Evolutionary conservation across 2,797 vertebrate species (phyloP).

Genomic region (Cirrhinus molitorella): DNA sequence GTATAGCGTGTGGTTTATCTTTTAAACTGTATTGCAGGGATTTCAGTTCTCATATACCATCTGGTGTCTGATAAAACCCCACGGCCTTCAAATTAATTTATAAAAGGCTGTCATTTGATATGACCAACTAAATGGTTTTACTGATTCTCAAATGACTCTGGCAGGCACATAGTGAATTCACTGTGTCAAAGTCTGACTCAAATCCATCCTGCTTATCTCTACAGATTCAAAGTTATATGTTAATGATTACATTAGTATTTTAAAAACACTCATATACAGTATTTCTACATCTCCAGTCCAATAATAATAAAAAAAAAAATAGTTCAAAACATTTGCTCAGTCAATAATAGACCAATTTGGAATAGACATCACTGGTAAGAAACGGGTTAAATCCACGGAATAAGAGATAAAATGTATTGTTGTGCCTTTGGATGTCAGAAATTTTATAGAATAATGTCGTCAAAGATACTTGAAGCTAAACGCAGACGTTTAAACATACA

Average conservation of each 20-base stretch:
- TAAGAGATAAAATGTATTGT: too few species aligned
- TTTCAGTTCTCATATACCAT: slow-evolving; percentile 12
- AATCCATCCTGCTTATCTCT: slow-evolving; percentile 32
- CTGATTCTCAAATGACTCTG: slow-evolving; percentile 20
- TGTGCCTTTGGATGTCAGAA: too few species aligned
- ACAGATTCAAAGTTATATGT: slow-evolving; percentile 8
- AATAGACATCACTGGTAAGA: too few species aligned
- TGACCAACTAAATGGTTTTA: slow-evolving; percentile 23
- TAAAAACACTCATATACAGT: background rate
- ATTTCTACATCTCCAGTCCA: slow-evolving; percentile 17
- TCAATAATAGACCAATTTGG: background rate
- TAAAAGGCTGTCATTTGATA: slow-evolving; percentile 33
- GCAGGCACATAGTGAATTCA: background rate
- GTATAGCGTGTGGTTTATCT: slow-evolving; percentile 26
- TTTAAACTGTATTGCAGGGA: background rate
- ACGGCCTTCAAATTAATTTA: slow-evolving; percentile 4
- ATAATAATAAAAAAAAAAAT: background rate
- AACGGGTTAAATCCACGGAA: too few species aligned
- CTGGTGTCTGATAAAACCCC: slow-evolving; percentile 17
- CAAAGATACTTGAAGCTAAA: too few species aligned
- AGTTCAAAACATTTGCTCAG: slow-evolving; percentile 6
- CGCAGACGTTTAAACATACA: too few species aligned
- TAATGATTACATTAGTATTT: slow-evolving; percentile 30
- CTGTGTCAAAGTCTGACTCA: slow-evolving; percentile 34
- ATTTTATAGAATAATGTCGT: too few species aligned